Evolutionary conservation across 2,797 vertebrate genomes (phyloP).

Genomic region (Oryzias dopingdopingensis): DNA sequence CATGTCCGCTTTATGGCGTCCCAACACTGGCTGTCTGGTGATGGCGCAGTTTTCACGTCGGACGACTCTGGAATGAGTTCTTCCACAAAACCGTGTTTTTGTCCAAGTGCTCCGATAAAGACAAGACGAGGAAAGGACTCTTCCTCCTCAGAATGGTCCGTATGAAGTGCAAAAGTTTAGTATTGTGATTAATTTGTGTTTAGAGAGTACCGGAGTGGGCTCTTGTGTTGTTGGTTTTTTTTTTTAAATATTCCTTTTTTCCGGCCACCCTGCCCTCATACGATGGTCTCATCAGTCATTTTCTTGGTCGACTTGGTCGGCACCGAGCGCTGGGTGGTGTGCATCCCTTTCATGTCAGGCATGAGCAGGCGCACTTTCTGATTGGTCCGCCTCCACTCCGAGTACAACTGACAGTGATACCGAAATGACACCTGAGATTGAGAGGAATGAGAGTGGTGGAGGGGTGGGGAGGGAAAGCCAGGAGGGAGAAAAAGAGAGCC

Average conservation of each 20-base stretch:
- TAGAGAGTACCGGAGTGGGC: conserved; percentile 56
- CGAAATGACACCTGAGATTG: conserved; percentile 89
- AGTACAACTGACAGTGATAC: conserved; percentile 98
- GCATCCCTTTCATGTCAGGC: conserved; percentile 80
- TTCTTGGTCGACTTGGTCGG: conserved; percentile 91
- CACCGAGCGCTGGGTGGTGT: conserved; percentile 83
- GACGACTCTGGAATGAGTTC: conserved; percentile 62
- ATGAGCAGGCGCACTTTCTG: conserved; percentile 94
- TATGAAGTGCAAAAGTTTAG: conserved; percentile 75
- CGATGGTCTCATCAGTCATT: conserved; percentile 90
- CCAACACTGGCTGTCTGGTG: conserved; percentile 42
- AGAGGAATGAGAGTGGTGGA: conserved; percentile 1
- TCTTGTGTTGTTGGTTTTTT: neutral
- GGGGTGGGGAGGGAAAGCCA: conserved; percentile 4
- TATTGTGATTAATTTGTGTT: conserved; percentile 61
- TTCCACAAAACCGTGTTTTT: conserved; percentile 52
- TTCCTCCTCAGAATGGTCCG: conserved; percentile 60
- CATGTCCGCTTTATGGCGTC: conserved; percentile 35
- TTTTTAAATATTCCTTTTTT: conserved; percentile 55
- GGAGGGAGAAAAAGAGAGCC: conserved; percentile 12
- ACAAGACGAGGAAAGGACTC: conserved; percentile 42
- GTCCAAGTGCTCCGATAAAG: conserved; percentile 71
- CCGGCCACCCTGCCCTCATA: conserved; percentile 79
- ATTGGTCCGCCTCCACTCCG: conserved; percentile 96
- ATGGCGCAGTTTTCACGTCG: conserved; percentile 38